A percentile compares a stretch with the other conserved stretches of the same genome.
These are phyloP conservation scores for Hololepta plana DNA, from an alignment of 2,888 invertebrate species.

Conservation along the genomic window DNA sequence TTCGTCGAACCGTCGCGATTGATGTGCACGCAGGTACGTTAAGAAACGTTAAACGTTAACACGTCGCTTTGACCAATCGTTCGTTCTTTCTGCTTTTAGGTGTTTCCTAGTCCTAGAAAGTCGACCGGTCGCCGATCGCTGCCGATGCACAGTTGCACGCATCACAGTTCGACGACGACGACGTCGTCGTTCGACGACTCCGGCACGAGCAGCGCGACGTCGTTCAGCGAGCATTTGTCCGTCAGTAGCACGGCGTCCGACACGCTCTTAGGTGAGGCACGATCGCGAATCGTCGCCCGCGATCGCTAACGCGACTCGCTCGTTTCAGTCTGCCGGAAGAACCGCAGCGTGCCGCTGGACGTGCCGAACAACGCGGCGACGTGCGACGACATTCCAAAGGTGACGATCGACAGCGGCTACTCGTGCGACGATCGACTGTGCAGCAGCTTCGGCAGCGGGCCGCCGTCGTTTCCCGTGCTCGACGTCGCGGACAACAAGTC, in stretches of 20 bases:
- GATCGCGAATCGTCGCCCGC: constrained; percentile 2
- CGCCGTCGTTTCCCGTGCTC: constrained; percentile 14
- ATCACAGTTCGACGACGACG: constrained; percentile 9
- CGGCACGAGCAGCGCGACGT: constrained; percentile 19
- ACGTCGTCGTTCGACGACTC: constrained; percentile 20
- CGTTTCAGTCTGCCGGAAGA: constrained; percentile 17
- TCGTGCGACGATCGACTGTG: constrained; percentile 18
- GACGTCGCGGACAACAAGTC: constrained; percentile 5
- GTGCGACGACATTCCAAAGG: constrained; percentile 10
- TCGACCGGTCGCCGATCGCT: constrained; percentile 13
- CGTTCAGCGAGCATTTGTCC: constrained; percentile 20
- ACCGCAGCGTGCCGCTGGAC: constrained; percentile 17
- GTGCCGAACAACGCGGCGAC: constrained; percentile 11
- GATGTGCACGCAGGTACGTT: constrained; percentile 32
- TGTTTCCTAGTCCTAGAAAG: constrained; percentile 21
- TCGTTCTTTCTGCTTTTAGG: constrained; percentile 11
- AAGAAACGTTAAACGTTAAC: no score
- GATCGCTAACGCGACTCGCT: not conserved
- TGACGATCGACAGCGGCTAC: constrained; percentile 19
- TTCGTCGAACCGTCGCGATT: constrained; percentile 25
- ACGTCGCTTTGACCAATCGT: constrained; percentile 17
- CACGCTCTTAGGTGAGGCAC: constrained; percentile 17
- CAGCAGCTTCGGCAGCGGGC: constrained; percentile 18
- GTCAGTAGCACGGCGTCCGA: constrained; percentile 22
- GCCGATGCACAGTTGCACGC: constrained; percentile 15